Conservation (phyloP, 2,113 vertebrate species). For the Epinephelus lanceolatus region DNA sequence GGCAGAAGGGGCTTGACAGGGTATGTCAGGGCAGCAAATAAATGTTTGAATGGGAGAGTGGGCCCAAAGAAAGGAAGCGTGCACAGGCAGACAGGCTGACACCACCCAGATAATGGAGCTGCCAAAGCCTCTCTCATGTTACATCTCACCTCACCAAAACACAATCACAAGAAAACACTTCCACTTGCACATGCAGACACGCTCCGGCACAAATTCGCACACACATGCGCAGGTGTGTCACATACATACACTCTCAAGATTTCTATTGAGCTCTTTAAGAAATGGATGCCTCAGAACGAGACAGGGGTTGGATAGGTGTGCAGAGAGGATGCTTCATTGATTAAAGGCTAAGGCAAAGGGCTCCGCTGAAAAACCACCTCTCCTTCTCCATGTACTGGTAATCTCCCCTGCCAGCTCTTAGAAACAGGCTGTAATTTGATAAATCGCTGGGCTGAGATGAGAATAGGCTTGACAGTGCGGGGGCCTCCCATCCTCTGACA, state of each 20-base stretch:
- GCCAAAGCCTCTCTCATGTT: slow-evolving; percentile 68
- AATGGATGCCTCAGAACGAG: slow-evolving; percentile 26
- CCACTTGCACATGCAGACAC: slow-evolving; percentile 31
- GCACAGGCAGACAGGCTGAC: slow-evolving; percentile 73
- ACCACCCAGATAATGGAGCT: slow-evolving; percentile 80
- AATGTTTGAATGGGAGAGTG: slow-evolving; percentile 79
- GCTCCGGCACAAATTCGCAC: slow-evolving; percentile 1
- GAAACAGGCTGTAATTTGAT: slow-evolving; percentile 76
- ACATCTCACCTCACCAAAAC: slow-evolving; percentile 68
- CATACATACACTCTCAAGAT: slow-evolving; percentile 22
- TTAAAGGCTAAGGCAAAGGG: slow-evolving; percentile 43
- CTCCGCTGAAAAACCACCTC: slow-evolving; percentile 47
- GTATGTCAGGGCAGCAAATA: slow-evolving; percentile 73
- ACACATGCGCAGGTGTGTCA: slow-evolving; percentile 7
- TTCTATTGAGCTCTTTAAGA: slow-evolving; percentile 44
- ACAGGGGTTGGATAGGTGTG: slow-evolving; percentile 10
- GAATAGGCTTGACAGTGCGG: slow-evolving; percentile 65
- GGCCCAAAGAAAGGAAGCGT: slow-evolving; percentile 63
- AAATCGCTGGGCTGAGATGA: slow-evolving; percentile 70
- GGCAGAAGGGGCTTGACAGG: slow-evolving; percentile 66
- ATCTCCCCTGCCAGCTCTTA: slow-evolving; percentile 66
- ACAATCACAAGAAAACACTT: slow-evolving; percentile 56
- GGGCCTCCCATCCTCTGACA: slow-evolving; percentile 64
- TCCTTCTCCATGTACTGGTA: slow-evolving; percentile 51
- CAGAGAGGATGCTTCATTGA: slow-evolving; percentile 53